These are phyloP conservation scores for Patagioenas fasciata DNA, from an alignment of 2,113 vertebrate genomes.

Conservation along the genomic window DNA sequence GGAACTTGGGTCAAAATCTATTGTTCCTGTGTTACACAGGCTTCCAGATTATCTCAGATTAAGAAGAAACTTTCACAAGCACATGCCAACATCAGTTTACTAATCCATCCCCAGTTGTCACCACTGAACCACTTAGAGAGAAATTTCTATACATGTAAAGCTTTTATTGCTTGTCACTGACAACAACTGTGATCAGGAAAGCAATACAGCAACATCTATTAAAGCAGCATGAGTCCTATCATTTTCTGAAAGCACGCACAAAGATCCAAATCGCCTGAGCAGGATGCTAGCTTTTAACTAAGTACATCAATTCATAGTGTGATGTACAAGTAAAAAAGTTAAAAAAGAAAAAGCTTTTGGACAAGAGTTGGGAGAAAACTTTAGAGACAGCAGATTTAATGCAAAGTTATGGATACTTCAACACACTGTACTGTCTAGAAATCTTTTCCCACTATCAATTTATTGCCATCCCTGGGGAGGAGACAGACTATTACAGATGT, in stretches of 20 bases:
- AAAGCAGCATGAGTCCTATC: background rate
- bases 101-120: conserved; percentile 36
- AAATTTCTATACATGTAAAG: conserved; percentile 59
- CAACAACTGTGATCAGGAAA: conserved; percentile 58
- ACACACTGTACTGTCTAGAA: background rate
- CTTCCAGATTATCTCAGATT: conserved; percentile 4
- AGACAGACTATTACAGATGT: background rate
- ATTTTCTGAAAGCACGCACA: background rate
- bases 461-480: background rate
- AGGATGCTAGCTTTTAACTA: background rate
- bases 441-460: background rate
- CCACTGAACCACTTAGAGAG: conserved; percentile 38
- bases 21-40: background rate
- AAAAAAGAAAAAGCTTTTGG: background rate
- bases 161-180: conserved; percentile 53
- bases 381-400: background rate
- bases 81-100: conserved; percentile 40
- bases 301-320: background rate
- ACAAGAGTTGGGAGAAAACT: background rate
- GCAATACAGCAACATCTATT: conserved; percentile 27
- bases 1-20: background rate
- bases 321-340: background rate
- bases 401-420: background rate
- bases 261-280: background rate
- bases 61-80: conserved; percentile 18